Conservation (phyloP, 1,140 invertebrate genomes). For the Trichonephila inaurata region DNA sequence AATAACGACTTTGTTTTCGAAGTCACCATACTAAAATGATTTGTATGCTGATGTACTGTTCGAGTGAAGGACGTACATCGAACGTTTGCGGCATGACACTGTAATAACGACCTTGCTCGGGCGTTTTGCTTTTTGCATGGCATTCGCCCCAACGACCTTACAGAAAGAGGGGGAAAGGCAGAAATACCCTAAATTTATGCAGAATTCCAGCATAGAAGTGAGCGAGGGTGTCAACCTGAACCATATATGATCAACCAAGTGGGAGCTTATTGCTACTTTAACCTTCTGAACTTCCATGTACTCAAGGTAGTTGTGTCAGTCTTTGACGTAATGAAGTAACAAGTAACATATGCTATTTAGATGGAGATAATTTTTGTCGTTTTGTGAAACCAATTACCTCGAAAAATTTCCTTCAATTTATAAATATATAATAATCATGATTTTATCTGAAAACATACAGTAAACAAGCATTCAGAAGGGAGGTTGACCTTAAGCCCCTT, state of each 20-base stretch:
- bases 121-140: neutral
- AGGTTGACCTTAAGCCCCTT: too few species aligned
- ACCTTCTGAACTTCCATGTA: neutral
- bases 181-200: neutral
- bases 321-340: neutral
- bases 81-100: neutral
- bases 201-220: neutral
- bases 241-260: neutral
- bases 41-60: neutral
- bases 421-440: too few species aligned
- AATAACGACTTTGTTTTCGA: neutral
- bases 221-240: slow-evolving; percentile 8
- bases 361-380: neutral
- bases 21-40: neutral
- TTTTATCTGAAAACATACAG: too few species aligned
- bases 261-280: slow-evolving; percentile 26
- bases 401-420: too few species aligned
- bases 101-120: slow-evolving; percentile 23
- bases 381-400: too few species aligned
- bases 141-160: slow-evolving; percentile 10
- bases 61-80: neutral
- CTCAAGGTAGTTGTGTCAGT: neutral
- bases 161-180: neutral
- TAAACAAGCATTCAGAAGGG: too few species aligned
- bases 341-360: neutral